These are phyloP conservation scores for Aurelia aurita DNA, from an alignment of 30 jellyfish, hydroid and myxozoan species.

Conservation along the genomic window DNA sequence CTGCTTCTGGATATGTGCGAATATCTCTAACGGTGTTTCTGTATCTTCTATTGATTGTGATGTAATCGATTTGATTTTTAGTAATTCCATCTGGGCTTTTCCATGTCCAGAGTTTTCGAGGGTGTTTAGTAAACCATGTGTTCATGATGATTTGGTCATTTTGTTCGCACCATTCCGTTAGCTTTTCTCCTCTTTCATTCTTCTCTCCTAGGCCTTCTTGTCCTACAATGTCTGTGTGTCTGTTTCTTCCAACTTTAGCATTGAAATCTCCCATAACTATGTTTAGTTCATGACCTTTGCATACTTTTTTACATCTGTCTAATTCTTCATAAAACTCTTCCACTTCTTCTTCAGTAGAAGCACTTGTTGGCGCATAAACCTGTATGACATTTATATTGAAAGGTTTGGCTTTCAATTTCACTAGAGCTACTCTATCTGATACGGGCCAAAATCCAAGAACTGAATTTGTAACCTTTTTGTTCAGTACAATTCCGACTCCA, in stretches of 20 bases:
- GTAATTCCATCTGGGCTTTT: too few species aligned
- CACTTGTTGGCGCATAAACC: constrained; percentile 27
- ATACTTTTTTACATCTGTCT: constrained; percentile 25
- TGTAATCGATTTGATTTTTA: constrained; percentile 39
- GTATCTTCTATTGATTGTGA: too few species aligned
- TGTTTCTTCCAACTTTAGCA: constrained; percentile 30
- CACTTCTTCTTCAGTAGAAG: constrained; percentile 14
- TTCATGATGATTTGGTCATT: too few species aligned
- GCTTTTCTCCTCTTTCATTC: neutral
- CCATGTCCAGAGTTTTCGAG: constrained; percentile 56
- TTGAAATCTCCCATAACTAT: neutral
- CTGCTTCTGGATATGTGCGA: too few species aligned
- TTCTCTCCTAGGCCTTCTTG: constrained; percentile 23
- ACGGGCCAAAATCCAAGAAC: constrained; percentile 7
- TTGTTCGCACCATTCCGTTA: constrained; percentile 8
- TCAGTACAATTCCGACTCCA: constrained; percentile 12
- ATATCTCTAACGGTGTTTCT: constrained; percentile 48
- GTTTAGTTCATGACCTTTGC: constrained; percentile 36
- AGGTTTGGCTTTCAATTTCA: constrained; percentile 35
- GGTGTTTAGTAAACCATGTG: constrained; percentile 46
- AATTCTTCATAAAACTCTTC: constrained; percentile 21
- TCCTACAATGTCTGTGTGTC: constrained; percentile 28
- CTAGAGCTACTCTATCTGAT: constrained; percentile 17
- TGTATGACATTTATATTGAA: constrained; percentile 23
- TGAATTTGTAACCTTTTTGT: neutral